Base-by-base conservation (phyloP, 2,888 invertebrate genomes). In the Drosophila sordidapex region DNA sequence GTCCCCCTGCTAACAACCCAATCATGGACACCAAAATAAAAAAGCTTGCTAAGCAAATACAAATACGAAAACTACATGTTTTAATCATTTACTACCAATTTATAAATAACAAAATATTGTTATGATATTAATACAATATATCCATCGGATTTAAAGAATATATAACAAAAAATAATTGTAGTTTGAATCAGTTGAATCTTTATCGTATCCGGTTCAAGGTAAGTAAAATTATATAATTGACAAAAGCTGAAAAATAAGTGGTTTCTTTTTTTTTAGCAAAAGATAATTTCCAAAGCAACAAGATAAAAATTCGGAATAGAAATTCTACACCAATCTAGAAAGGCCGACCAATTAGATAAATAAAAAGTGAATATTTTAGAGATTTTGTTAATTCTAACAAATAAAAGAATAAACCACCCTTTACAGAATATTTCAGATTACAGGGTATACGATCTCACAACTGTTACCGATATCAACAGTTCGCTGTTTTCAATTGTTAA, bases 21-120 rank as follows among this genome's bases (percentile, higher is more conserved):
- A 63, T 40, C 49, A 56, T 46, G 60, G 48, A 70, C 52, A 73
- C 76, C 73, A 76, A 67, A 83, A 85, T 85, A 85, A 83, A 85
- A 57, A 66, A 62, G 85, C 83, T 85, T 83, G 29, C 62, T 62
- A 85, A 85, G 81, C 83, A 53, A 31, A 48, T 46, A 53, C 49
- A 49, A 33, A 65, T 35, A 61, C 36, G 40, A 21, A 36, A 48
- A 25, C 33, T 21, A 29, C 10, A 3, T 29, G 36, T 43, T 63
- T 15, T 38, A 36, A 27, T 25, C 18, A 38, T 40, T 62, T 33
- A 15, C 18, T n/a, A n/a, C 15, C 46, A 25, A 4, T 15, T 46
- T 57, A 31, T 43, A 27, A 38, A 43, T 31, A 57, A 21, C 29
- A 29, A 57, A 43, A 29, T 15, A 40, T 31, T 29, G 15, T 29